Percentiles rank a stretch among this genome's conserved stretches.
Conservation (phyloP, 2,113 vertebrate species). For the Ictidomys tridecemlineatus region DNA sequence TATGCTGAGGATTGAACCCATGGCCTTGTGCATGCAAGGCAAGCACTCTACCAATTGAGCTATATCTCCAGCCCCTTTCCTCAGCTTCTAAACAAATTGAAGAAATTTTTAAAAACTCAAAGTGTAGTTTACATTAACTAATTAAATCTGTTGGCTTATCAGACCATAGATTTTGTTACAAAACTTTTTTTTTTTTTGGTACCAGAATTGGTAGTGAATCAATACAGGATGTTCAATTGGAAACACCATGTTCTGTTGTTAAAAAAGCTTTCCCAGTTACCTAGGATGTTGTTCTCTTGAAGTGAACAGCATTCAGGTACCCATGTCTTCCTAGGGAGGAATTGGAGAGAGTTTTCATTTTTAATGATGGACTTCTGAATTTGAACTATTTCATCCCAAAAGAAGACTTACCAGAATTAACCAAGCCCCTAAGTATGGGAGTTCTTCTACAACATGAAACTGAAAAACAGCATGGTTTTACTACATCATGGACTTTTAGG, state of each 20-base stretch:
- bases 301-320: not conserved
- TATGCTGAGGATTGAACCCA: too few species aligned
- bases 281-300: slow-evolving; percentile 4
- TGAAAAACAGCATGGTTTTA: not conserved
- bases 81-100: slow-evolving; percentile 50
- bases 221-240: not conserved
- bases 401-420: slow-evolving; percentile 31
- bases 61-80: not conserved
- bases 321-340: not conserved
- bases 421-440: not conserved
- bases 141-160: slow-evolving; percentile 28
- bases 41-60: too few species aligned
- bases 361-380: not conserved
- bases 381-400: not conserved
- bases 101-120: slow-evolving; percentile 51
- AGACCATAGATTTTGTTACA: slow-evolving; percentile 11
- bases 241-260: slow-evolving; percentile 13
- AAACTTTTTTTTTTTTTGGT: not conserved
- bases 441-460: not conserved
- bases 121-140: slow-evolving; percentile 11
- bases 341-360: not conserved
- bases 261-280: not conserved
- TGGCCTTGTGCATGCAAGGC: too few species aligned
- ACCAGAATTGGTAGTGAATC: not conserved
- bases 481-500: slow-evolving; percentile 11